Conservation (phyloP, 2,113 vertebrate species). For the Plotosus lineatus region DNA sequence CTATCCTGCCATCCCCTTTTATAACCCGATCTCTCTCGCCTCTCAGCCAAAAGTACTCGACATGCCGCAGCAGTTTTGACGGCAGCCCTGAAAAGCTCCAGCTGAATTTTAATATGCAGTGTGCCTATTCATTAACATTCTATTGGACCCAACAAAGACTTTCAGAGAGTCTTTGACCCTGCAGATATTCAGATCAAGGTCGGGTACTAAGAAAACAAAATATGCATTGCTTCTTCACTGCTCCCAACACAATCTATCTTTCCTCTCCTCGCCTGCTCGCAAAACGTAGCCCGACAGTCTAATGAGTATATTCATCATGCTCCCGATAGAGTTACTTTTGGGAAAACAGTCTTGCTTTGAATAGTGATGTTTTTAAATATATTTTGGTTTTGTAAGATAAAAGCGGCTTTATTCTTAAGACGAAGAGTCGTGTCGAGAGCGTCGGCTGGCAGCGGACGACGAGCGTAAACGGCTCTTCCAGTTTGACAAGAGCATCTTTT, state of each 20-base stretch:
- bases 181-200: slow-evolving; percentile 73
- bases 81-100: slow-evolving; percentile 64
- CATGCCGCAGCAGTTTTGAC: slow-evolving; percentile 70
- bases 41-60: slow-evolving; percentile 71
- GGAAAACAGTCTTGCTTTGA: slow-evolving; percentile 64
- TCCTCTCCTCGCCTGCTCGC: slow-evolving; percentile 24
- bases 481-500: slow-evolving; percentile 3
- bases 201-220: slow-evolving; percentile 77
- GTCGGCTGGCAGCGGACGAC: slow-evolving; percentile 39
- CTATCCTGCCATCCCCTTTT: slow-evolving; percentile 50
- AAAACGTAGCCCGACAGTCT: slow-evolving; percentile 50
- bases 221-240: slow-evolving; percentile 66
- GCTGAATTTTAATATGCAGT: slow-evolving; percentile 71
- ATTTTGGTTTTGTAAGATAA: slow-evolving; percentile 63
- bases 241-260: slow-evolving; percentile 40
- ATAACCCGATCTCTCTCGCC: slow-evolving; percentile 60
- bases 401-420: slow-evolving; percentile 65
- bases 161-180: slow-evolving; percentile 73
- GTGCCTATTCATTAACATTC: slow-evolving; percentile 77
- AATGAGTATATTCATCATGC: slow-evolving; percentile 64
- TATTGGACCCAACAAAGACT: slow-evolving; percentile 69
- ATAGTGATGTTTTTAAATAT: slow-evolving; percentile 54
- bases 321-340: slow-evolving; percentile 66
- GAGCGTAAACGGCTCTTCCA: slow-evolving; percentile 44
- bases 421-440: slow-evolving; percentile 55